Percentiles rank a stretch among this genome's conserved stretches.
Evolutionary conservation across 2,888 invertebrate species (phyloP).

Genomic region (Capitulum mitella): DNA sequence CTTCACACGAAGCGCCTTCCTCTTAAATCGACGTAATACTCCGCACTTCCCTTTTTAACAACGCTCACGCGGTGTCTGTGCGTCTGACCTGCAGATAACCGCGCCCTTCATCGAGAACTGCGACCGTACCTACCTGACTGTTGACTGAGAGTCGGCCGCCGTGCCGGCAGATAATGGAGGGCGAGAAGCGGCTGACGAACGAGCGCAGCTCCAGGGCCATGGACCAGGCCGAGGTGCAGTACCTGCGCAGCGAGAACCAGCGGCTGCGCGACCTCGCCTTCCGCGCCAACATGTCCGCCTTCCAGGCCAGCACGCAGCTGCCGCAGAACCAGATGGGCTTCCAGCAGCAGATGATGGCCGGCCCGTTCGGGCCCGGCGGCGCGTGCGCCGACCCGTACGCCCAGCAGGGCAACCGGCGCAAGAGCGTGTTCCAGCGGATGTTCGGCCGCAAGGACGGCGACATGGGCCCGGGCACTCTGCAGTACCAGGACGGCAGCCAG

Average conservation of each 20-base stretch:
- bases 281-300: constrained; percentile 20
- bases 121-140: no score
- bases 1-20: no score
- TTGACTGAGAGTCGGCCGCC: no score
- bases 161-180: constrained; percentile 6
- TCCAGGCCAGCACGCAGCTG: constrained; percentile 13
- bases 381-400: neutral
- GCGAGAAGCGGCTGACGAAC: neutral
- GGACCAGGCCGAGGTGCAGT: constrained; percentile 22
- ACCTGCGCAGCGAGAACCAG: constrained; percentile 15
- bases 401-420: neutral
- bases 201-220: neutral
- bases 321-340: neutral
- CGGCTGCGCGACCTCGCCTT: constrained; percentile 15
- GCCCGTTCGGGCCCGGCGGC: neutral
- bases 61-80: no score
- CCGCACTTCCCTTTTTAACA: no score
- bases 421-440: neutral
- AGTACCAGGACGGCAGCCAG: neutral
- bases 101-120: no score
- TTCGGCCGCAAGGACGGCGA: neutral
- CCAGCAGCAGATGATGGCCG: neutral
- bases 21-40: no score
- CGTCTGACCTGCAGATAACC: no score
- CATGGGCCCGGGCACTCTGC: neutral